These are phyloP conservation scores for Brachionus manjavacas DNA, from an alignment of 1,140 invertebrate genomes.

Conservation along the genomic window DNA sequence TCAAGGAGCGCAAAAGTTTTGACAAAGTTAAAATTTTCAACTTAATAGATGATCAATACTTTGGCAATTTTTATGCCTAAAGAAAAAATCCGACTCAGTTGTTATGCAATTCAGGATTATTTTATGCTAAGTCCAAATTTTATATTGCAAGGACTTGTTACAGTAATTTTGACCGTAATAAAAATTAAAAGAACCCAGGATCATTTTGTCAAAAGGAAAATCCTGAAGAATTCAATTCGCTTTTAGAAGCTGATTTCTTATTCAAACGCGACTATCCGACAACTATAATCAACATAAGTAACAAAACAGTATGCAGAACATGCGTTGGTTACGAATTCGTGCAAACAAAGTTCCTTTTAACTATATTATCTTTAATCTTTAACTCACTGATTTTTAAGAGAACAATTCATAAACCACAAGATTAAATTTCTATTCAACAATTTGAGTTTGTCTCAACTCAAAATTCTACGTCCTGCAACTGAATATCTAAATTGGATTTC, in stretches of 20 bases:
- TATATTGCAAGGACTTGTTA: conserved; percentile 4
- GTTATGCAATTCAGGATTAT: neutral
- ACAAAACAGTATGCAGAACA: conserved; percentile 30
- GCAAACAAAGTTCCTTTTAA: neutral
- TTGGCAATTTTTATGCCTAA: conserved; percentile 18
- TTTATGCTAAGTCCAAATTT: neutral
- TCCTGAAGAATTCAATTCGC: neutral
- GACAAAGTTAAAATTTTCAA: neutral
- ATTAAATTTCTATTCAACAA: neutral
- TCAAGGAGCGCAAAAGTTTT: neutral
- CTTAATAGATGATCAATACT: conserved; percentile 18
- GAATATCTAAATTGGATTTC: neutral
- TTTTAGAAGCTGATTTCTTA: conserved; percentile 21
- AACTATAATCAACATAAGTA: neutral
- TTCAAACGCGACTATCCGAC: conserved; percentile 9
- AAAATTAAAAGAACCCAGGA: neutral
- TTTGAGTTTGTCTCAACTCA: neutral
- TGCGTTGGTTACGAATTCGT: neutral
- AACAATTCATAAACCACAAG: neutral
- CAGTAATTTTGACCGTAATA: neutral
- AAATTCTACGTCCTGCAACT: neutral
- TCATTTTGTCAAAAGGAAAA: neutral
- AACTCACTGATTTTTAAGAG: neutral
- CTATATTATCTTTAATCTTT: neutral
- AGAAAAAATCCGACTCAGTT: neutral